Percentiles rank a stretch among this genome's conserved stretches.
Conservation (phyloP, 2,797 vertebrate genomes). For the Trichosurus vulpecula region DNA sequence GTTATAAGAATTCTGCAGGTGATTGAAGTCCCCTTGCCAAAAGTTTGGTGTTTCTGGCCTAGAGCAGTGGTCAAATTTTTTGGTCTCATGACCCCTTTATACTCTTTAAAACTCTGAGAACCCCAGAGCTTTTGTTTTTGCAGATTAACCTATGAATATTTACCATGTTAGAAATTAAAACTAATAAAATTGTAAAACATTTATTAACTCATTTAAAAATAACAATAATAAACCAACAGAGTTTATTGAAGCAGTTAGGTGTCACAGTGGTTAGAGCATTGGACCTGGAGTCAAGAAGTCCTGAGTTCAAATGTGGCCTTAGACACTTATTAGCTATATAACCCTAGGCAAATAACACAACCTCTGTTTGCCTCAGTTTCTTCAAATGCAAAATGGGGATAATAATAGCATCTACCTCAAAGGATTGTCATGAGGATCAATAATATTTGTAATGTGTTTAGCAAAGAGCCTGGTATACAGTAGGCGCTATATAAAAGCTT, state of each 20-base stretch:
- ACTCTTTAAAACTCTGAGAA: neutral
- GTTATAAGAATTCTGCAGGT: neutral
- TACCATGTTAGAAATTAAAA: neutral
- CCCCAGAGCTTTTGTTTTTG: neutral
- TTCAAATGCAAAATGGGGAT: neutral
- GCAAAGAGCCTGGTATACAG: neutral
- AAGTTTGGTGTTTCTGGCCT: neutral
- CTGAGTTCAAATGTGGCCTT: neutral
- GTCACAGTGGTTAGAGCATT: neutral
- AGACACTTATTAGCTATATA: neutral
- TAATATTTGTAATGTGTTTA: neutral
- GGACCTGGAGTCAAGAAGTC: neutral
- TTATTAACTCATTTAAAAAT: neutral
- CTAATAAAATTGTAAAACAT: neutral
- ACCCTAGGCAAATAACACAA: neutral
- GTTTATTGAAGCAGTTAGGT: neutral
- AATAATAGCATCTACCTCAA: neutral
- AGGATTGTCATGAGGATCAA: neutral
- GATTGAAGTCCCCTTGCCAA: neutral
- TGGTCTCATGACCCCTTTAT: too few relatives aligned
- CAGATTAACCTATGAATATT: neutral
- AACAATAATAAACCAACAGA: neutral
- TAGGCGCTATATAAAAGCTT: neutral
- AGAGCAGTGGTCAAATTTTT: neutral
- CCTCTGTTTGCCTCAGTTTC: neutral